Conservation (phyloP, 1,140 invertebrate genomes). For the Whitmania pigra region DNA sequence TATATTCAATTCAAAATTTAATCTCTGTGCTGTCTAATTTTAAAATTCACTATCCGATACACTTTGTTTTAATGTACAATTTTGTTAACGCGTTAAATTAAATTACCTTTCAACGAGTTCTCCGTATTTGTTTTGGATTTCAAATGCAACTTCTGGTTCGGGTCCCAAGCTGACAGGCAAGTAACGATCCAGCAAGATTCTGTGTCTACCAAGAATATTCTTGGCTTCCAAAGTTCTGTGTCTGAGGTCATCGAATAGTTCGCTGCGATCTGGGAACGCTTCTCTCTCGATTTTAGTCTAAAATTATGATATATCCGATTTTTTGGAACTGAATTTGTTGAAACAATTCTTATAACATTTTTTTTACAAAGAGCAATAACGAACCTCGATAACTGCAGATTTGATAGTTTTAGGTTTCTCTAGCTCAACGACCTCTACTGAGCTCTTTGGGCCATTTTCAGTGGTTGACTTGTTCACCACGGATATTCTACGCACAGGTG, state of each 20-base stretch:
- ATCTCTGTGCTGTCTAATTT: background rate
- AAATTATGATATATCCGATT: too few relatives aligned
- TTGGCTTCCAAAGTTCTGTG: constrained; percentile 11
- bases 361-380: too few relatives aligned
- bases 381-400: too few relatives aligned
- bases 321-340: too few relatives aligned
- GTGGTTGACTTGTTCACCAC: too few relatives aligned
- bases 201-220: constrained; percentile 19
- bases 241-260: constrained; percentile 14
- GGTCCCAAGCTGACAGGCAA: constrained; percentile 14
- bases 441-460: too few relatives aligned
- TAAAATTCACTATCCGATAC: background rate
- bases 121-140: constrained; percentile 22
- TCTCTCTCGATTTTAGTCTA: too few relatives aligned
- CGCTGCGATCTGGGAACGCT: background rate
- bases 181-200: constrained; percentile 22
- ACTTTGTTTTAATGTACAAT: background rate
- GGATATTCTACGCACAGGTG: too few relatives aligned
- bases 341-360: too few relatives aligned
- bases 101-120: constrained; percentile 22
- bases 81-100: background rate
- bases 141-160: constrained; percentile 15
- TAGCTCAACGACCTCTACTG: too few relatives aligned
- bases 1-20: too few relatives aligned
- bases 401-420: too few relatives aligned